Conservation (phyloP, 2,797 vertebrate genomes). For the Coccyzus lansbergi region DNA sequence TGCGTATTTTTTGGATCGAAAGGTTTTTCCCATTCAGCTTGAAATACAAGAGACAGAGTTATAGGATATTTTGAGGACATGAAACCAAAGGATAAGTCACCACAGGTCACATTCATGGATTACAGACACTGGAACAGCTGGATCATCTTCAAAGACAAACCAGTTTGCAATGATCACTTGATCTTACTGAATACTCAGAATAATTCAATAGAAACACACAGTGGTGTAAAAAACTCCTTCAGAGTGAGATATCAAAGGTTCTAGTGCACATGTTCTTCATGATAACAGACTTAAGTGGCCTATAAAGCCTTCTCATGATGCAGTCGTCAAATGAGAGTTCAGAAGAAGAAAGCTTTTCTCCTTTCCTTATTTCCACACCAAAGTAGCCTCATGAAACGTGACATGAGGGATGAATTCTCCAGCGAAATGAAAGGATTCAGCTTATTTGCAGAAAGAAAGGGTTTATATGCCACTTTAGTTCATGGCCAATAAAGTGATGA, state of each 20-base stretch:
- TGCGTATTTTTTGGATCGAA: slow-evolving; percentile 82
- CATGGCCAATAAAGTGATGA: neutral
- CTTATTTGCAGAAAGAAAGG: neutral
- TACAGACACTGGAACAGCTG: neutral
- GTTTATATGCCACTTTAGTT: neutral
- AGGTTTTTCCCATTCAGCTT: slow-evolving; percentile 86
- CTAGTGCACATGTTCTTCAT: neutral
- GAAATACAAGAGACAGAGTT: slow-evolving; percentile 39
- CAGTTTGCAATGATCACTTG: neutral
- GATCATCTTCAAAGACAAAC: neutral
- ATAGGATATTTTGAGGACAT: neutral
- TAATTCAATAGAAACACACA: neutral
- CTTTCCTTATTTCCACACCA: neutral
- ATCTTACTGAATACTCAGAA: neutral
- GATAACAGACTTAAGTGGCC: neutral
- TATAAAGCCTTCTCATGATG: neutral
- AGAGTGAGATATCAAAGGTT: neutral
- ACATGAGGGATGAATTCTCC: neutral
- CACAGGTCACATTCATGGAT: neutral
- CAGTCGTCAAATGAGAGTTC: neutral
- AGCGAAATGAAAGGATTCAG: neutral
- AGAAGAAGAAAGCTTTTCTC: neutral
- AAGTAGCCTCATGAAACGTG: neutral
- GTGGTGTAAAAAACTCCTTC: neutral
- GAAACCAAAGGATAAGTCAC: neutral